Base-by-base conservation (phyloP, 2,888 invertebrate species). In the Cantharis flavilabris region DNA sequence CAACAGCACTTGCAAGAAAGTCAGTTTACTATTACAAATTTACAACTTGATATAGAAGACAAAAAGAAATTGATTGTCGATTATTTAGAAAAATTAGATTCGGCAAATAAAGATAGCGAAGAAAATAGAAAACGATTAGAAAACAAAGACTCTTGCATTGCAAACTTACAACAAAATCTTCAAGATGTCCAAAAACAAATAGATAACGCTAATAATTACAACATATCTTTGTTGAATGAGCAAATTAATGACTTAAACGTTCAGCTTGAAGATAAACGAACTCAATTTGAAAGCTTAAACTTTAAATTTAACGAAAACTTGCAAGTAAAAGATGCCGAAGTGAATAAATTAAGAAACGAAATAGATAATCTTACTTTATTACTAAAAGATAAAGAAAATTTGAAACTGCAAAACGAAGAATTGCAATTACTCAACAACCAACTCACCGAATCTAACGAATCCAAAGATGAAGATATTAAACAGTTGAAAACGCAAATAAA, bases 381-480 rank as follows among this genome's bases (percentile, higher is more conserved):
- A 26, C 49, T 83, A 3, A 79, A 80, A 9, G 84, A 85, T 76
- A 83, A 82, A 69, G 81, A 83, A 72, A 69, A 63, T 28, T 28
- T 26, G 16, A 62, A 16, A 9, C 9, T 9, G 14, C 16, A 49
- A 5, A 10, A 30, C 20, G 28, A 23, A 9, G 70, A 76, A n/a
- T 16, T 72, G n/a, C 62, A 73, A 69, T 4, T 9, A 7, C 23
- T 20, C 7, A 20, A 64, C n/a, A 30, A 33, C 20, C 69, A 49
- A 33, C 16, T 73, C 16, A 11, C 20, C 2, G 73, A 76, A 70
- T 79, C 78, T 73, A 64, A 75, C n/a, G 74, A 79, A 75, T 77
- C 28, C n/a, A 83, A 83, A 73, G 84, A 85, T 65, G 67, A 67
- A 2, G 84, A 84, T 81, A 79, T 85, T 18, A 78, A 62, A 13